phyloP scores from a whole-genome alignment of 2,888 invertebrate species.

The Pachliopta kotzebuea region DNA sequence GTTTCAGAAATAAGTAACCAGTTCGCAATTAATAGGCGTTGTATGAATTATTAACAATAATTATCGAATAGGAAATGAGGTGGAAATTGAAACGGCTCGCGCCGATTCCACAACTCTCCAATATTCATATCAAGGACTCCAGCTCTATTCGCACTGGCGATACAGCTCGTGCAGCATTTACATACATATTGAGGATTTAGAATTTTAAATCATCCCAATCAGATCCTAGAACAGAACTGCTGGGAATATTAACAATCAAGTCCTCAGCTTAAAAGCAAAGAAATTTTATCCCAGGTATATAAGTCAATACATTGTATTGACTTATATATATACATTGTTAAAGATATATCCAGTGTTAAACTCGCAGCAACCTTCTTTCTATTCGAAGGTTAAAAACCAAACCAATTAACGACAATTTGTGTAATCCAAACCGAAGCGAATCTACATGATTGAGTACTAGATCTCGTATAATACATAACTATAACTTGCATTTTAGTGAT shows the following conservation, averaged over 20 bases:
- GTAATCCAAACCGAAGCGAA: constrained; percentile 13
- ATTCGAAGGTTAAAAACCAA: not conserved
- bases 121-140: constrained; percentile 51
- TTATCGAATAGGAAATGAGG: constrained; percentile 46
- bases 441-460: constrained; percentile 20
- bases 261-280: too few species aligned
- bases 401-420: constrained; percentile 26
- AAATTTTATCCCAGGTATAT: too few species aligned
- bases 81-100: constrained; percentile 40
- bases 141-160: constrained; percentile 35
- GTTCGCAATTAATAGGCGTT: constrained; percentile 5
- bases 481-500: not conserved
- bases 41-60: constrained; percentile 29
- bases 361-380: too few species aligned
- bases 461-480: constrained; percentile 1
- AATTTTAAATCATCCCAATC: too few species aligned
- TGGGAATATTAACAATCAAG: too few species aligned
- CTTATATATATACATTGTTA: too few species aligned
- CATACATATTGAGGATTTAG: too few species aligned
- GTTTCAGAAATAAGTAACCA: too few species aligned
- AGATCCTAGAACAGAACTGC: too few species aligned
- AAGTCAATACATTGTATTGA: too few species aligned
- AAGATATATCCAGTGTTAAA: too few species aligned
- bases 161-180: not conserved
- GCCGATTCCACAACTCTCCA: constrained; percentile 44